Evolutionary conservation across 2,888 invertebrate genomes (phyloP).

Genomic region (Vesta saturnalis): DNA sequence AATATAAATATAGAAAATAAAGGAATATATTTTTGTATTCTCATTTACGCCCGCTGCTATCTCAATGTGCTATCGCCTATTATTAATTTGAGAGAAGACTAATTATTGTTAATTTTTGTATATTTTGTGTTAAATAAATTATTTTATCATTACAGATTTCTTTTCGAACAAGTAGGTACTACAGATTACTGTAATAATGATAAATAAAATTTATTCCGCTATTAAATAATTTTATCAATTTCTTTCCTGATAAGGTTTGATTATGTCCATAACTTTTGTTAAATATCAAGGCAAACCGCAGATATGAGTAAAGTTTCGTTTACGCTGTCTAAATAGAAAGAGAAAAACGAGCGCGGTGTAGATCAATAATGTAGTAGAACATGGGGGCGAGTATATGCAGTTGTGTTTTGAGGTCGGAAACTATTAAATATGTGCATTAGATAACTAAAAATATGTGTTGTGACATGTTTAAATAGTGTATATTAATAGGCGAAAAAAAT

Average conservation of each 20-base stretch:
- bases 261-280: not conserved
- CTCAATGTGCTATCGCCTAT: not conserved
- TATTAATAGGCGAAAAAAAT: slow-evolving; percentile 63
- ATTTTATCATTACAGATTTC: not conserved
- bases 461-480: not conserved
- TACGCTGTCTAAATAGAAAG: slow-evolving; percentile 1
- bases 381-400: slow-evolving; percentile 41
- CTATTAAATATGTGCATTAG: slow-evolving; percentile 37
- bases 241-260: not conserved
- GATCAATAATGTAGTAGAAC: slow-evolving; percentile 40
- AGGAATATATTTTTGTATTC: slow-evolving; percentile 9
- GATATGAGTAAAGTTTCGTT: not conserved
- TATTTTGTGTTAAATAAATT: slow-evolving; percentile 4
- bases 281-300: not conserved
- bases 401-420: slow-evolving; percentile 39
- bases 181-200: not conserved
- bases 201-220: not conserved
- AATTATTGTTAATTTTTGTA: slow-evolving; percentile 20
- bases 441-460: slow-evolving; percentile 24
- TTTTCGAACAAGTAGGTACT: not conserved
- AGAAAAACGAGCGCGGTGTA: not conserved
- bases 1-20: not conserved
- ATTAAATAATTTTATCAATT: not conserved
- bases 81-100: slow-evolving; percentile 5
- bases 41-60: not conserved